Percentiles rank a stretch among this genome's conserved stretches.
Conservation (phyloP, 1,140 invertebrate genomes). For the Oreohelix idahoensis region DNA sequence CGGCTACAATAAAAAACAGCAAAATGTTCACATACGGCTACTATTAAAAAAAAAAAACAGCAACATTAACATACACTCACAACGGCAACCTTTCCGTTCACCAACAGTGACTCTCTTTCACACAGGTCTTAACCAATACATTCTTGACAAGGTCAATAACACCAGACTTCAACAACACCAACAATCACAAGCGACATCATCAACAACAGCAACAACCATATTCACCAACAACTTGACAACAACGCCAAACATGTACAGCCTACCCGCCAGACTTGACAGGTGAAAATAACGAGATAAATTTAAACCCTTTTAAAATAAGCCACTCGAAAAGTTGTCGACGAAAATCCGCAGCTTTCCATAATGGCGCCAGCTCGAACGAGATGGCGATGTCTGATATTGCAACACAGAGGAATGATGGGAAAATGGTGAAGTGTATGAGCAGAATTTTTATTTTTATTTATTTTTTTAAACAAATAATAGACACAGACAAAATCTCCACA, state of each 20-base stretch:
- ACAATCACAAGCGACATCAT: neutral
- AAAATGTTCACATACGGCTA: no score
- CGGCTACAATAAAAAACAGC: no score
- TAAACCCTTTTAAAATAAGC: constrained; percentile 18
- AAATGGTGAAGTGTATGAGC: neutral
- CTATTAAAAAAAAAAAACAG: no score
- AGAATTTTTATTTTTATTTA: neutral
- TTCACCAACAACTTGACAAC: neutral
- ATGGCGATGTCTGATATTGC: neutral
- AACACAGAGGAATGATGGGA: neutral
- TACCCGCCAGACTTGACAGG: constrained; percentile 1
- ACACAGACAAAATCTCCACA: neutral
- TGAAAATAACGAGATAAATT: constrained; percentile 13
- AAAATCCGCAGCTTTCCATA: neutral
- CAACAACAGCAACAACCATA: neutral
- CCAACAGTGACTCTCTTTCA: no score
- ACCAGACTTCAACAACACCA: neutral
- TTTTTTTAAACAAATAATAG: neutral
- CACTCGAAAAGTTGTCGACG: neutral
- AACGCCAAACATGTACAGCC: neutral
- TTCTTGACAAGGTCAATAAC: no score
- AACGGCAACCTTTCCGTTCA: no score
- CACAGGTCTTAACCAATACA: no score
- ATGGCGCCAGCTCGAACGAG: constrained; percentile 13
- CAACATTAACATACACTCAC: no score